These are phyloP conservation scores for Drosophila fuyamai DNA, from an alignment of 1,140 invertebrate species.

Conservation along the genomic window DNA sequence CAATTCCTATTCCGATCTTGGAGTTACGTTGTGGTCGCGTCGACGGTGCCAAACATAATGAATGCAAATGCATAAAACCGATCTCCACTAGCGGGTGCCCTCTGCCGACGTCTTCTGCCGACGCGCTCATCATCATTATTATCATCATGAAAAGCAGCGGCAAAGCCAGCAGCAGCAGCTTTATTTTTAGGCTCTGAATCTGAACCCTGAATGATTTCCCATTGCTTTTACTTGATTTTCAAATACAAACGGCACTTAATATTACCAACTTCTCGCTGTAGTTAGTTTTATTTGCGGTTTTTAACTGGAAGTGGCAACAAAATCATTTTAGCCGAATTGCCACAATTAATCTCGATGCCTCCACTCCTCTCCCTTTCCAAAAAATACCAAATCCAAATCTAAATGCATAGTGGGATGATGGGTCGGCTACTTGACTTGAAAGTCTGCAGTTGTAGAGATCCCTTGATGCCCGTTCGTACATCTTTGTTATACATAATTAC, in stretches of 20 bases:
- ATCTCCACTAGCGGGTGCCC: constrained; percentile 65
- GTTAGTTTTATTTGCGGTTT: constrained; percentile 57
- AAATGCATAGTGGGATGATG: constrained; percentile 25
- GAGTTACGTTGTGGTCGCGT: constrained; percentile 66
- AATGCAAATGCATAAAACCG: constrained; percentile 79
- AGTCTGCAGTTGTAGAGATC: constrained; percentile 34
- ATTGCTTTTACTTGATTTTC: constrained; percentile 60
- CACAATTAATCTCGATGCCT: constrained; percentile 62
- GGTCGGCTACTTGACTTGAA: constrained; percentile 67
- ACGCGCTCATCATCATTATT: constrained; percentile 33
- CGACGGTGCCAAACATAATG: constrained; percentile 79
- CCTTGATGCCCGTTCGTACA: constrained; percentile 41
- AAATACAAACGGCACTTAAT: constrained; percentile 19
- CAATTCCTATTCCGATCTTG: constrained; percentile 18
- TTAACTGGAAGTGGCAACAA: constrained; percentile 48
- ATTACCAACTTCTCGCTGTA: constrained; percentile 53
- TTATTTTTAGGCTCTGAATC: constrained; percentile 20
- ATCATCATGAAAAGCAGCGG: constrained; percentile 29
- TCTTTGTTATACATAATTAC: constrained; percentile 66
- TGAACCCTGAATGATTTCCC: constrained; percentile 39
- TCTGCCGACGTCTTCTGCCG: constrained; percentile 29
- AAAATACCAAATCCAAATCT: not conserved
- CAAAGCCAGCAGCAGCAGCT: constrained; percentile 13
- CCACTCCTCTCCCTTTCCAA: not conserved
- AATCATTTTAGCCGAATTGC: constrained; percentile 47